Evolutionary conservation across 2,113 vertebrate genomes (phyloP).

Genomic region (Isurus oxyrinchus): DNA sequence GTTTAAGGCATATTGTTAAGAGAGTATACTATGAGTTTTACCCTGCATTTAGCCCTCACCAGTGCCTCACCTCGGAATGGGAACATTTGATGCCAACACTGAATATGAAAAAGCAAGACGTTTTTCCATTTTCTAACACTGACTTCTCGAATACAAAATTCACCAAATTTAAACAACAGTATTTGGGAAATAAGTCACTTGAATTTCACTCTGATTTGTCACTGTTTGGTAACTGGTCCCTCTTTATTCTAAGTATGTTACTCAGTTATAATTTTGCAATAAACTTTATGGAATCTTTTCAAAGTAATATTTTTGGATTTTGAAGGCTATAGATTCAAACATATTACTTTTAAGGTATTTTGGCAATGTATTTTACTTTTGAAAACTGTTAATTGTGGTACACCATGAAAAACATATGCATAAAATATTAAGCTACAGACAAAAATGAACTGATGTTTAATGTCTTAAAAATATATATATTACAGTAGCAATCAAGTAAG

Average conservation of each 20-base stretch:
- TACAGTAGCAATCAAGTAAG: slow-evolving; percentile 11
- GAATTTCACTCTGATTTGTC: not conserved
- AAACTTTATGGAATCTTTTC: slow-evolving; percentile 21
- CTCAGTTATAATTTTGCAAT: not conserved
- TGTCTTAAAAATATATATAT: slow-evolving; percentile 31
- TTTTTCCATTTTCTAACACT: not conserved
- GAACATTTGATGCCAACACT: not conserved
- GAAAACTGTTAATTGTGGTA: not conserved
- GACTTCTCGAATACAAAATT: not conserved
- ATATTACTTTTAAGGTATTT: not conserved
- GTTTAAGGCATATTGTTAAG: slow-evolving; percentile 15
- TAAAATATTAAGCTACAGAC: slow-evolving; percentile 11
- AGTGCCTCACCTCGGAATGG: not conserved
- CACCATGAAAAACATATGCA: slow-evolving; percentile 3
- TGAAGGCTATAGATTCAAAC: not conserved
- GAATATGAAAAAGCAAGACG: not conserved
- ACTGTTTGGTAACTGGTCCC: not conserved
- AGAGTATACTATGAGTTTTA: not conserved
- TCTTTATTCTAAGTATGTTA: not conserved
- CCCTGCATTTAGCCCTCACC: not conserved
- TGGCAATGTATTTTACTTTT: slow-evolving; percentile 22
- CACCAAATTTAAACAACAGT: not conserved
- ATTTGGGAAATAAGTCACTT: not conserved
- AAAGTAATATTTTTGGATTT: not conserved
- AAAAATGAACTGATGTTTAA: slow-evolving; percentile 18